Evolutionary conservation across 2,113 vertebrate species (phyloP).

Genomic region (Gadus macrocephalus): DNA sequence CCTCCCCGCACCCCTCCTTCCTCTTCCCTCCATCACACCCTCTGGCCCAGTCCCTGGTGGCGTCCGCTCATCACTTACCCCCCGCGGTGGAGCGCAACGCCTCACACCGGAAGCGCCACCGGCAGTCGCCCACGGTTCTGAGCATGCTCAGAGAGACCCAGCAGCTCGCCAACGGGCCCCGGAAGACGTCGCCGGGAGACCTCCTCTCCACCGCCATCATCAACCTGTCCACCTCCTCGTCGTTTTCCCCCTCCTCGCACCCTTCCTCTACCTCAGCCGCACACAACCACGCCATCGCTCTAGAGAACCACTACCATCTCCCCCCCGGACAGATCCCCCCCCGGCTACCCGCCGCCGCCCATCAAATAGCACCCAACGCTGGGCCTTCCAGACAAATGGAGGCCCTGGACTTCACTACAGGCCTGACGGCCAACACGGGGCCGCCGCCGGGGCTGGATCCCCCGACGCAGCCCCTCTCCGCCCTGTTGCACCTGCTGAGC

Average conservation of each 20-base stretch:
- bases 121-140: conserved; percentile 60
- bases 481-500: conserved; percentile 71
- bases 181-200: conserved; percentile 46
- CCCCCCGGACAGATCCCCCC: conserved; percentile 35
- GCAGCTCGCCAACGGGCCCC: conserved; percentile 47
- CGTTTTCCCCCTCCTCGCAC: conserved; percentile 47
- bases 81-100: conserved; percentile 46
- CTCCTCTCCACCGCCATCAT: conserved; percentile 47
- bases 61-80: conserved; percentile 59
- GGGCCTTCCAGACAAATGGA: conserved; percentile 50
- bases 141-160: conserved; percentile 56
- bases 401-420: conserved; percentile 62
- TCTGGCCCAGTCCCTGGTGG: conserved; percentile 57
- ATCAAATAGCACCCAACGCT: conserved; percentile 45
- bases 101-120: conserved; percentile 61
- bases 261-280: conserved; percentile 66
- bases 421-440: conserved; percentile 19
- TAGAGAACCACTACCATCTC: conserved; percentile 51
- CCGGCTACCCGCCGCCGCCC: conserved; percentile 32
- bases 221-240: conserved; percentile 58
- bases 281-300: conserved; percentile 42
- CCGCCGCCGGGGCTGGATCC: conserved; percentile 55
- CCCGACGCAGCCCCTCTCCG: conserved; percentile 72
- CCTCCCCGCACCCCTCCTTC: conserved; percentile 55
- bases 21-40: conserved; percentile 60